These are phyloP conservation scores for Nesometra sesokonis DNA, from an alignment of 35 echinoderm and acorn worm species.

Conservation along the genomic window DNA sequence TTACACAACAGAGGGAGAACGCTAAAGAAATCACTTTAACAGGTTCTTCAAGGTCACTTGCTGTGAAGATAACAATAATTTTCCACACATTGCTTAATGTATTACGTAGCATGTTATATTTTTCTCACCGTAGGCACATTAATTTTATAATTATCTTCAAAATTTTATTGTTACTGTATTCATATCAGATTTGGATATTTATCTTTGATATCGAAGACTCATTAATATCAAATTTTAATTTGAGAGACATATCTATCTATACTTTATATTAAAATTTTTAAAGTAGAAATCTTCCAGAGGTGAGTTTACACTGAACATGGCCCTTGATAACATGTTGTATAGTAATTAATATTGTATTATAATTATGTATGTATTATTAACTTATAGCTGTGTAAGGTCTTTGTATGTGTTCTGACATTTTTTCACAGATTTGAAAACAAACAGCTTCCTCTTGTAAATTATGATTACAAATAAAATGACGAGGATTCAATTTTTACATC, in stretches of 20 bases:
- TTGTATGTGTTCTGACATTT: not conserved
- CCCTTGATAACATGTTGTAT: not conserved
- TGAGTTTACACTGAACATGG: not conserved
- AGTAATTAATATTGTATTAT: not conserved
- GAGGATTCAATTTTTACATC: not conserved
- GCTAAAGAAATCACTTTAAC: not conserved
- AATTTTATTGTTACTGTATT: no score
- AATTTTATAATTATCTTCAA: no score
- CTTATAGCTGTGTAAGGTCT: not conserved
- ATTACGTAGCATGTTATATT: not conserved
- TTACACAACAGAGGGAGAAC: not conserved
- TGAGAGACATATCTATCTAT: no score
- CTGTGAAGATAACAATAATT: not conserved
- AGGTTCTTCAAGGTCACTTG: not conserved
- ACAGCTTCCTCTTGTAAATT: not conserved
- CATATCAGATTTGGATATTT: no score
- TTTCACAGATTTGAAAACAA: not conserved
- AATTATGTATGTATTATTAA: not conserved
- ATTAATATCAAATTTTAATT: no score
- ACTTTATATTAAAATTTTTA: not conserved
- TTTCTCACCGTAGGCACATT: not conserved
- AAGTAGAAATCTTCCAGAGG: not conserved
- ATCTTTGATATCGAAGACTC: no score
- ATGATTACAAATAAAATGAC: not conserved
- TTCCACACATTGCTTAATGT: not conserved